phyloP scores from a whole-genome alignment of 2,797 vertebrate species.

The Pseudotriccus pelzelni region DNA sequence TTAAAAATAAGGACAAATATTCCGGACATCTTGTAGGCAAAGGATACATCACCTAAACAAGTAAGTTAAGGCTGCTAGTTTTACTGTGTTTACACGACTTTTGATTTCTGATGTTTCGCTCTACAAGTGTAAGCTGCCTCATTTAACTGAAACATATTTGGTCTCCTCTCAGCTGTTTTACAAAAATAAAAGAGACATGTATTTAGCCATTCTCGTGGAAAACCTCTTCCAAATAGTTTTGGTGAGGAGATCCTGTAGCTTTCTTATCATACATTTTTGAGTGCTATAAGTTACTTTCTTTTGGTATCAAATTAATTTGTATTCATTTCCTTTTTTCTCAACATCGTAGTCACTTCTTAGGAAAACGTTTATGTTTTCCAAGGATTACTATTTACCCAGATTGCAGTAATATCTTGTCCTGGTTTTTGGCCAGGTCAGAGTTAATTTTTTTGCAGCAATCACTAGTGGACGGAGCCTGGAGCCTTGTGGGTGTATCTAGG shows the following conservation, averaged over 20 bases:
- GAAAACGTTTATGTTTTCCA: neutral
- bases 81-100: neutral
- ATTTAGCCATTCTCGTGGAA: neutral
- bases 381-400: neutral
- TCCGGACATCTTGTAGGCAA: neutral
- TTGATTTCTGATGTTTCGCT: slow-evolving; percentile 21
- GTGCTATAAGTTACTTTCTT: neutral
- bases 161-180: neutral
- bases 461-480: neutral
- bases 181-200: neutral
- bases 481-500: no score
- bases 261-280: neutral
- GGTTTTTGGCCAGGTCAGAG: neutral
- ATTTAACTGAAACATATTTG: neutral
- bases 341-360: neutral
- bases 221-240: neutral
- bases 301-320: neutral
- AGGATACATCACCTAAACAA: neutral
- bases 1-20: neutral
- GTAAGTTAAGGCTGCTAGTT: neutral
- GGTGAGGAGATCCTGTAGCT: neutral
- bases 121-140: slow-evolving; percentile 3
- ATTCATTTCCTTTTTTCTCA: neutral
- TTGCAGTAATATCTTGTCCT: neutral
- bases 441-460: neutral